Conservation (phyloP, 2,888 invertebrate genomes). For the Shargacucullia verbasci region DNA sequence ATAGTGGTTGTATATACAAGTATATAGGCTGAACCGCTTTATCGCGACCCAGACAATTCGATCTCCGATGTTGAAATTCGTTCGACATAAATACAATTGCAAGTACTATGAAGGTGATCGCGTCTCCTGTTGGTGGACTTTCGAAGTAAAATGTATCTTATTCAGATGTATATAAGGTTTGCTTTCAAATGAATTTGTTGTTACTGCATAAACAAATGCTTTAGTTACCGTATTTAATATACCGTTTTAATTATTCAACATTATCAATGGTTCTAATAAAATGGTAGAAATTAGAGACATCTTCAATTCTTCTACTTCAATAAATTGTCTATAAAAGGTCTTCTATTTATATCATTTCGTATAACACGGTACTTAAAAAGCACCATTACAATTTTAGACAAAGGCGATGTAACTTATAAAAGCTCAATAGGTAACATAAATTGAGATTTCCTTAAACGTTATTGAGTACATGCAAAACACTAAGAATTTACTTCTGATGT, state of each 20-base stretch:
- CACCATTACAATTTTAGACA: conserved; percentile 1
- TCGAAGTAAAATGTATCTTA: conserved; percentile 21
- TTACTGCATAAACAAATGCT: conserved; percentile 11
- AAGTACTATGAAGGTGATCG: conserved; percentile 30
- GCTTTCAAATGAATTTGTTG: conserved; percentile 4
- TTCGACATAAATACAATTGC: conserved; percentile 45
- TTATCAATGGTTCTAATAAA: conserved; percentile 1
- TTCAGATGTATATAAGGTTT: conserved; percentile 7
- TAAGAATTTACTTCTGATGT: conserved; percentile 33
- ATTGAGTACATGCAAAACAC: conserved; percentile 13
- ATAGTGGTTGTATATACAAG: conserved; percentile 22
- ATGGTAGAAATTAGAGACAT: not conserved
- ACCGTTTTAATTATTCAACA: conserved; percentile 27
- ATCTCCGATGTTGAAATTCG: conserved; percentile 43
- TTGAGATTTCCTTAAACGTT: conserved; percentile 37
- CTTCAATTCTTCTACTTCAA: not conserved
- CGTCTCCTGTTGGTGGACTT: conserved; percentile 22
- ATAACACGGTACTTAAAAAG: not conserved
- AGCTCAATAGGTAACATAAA: no score
- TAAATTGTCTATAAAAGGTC: not conserved
- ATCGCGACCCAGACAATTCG: conserved; percentile 35
- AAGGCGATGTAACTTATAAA: conserved; percentile 18
- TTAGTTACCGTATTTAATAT: conserved; percentile 13
- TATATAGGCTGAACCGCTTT: conserved; percentile 22
- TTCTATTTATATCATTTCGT: conserved; percentile 8